A percentile compares a stretch with the other conserved stretches of the same genome.
phyloP scores from a whole-genome alignment of 2,888 invertebrate genomes.

The Andricus quercusramuli region DNA sequence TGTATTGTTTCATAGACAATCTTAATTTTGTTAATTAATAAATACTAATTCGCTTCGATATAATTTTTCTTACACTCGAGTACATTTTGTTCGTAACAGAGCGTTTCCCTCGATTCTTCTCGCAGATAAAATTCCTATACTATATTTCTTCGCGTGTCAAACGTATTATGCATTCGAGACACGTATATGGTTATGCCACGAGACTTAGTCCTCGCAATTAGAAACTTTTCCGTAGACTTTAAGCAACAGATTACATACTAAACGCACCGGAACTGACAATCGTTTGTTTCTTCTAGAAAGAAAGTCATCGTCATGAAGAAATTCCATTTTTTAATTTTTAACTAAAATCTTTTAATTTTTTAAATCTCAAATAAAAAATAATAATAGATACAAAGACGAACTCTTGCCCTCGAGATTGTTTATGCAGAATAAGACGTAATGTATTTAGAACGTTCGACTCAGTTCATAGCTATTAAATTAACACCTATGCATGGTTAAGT shows the following conservation, averaged over 20 bases:
- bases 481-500: neutral
- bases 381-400: neutral
- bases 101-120: constrained; percentile 1
- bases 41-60: neutral
- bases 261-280: neutral
- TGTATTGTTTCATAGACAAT: neutral
- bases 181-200: neutral
- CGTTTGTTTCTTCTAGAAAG: neutral
- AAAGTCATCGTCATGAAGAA: neutral
- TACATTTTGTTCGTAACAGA: neutral
- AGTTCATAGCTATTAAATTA: constrained; percentile 10
- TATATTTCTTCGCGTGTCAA: constrained; percentile 9
- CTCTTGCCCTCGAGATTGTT: neutral
- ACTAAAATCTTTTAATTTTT: too few species aligned
- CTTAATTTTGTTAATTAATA: neutral
- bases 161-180: constrained; percentile 5
- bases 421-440: neutral
- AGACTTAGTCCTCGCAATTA: neutral
- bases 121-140: neutral
- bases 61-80: neutral
- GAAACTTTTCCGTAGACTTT: neutral
- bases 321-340: neutral
- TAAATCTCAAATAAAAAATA: neutral
- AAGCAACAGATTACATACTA: neutral
- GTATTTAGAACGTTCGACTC: neutral